Conservation (phyloP, 2,888 invertebrate species). For the Tortrix viridana region DNA sequence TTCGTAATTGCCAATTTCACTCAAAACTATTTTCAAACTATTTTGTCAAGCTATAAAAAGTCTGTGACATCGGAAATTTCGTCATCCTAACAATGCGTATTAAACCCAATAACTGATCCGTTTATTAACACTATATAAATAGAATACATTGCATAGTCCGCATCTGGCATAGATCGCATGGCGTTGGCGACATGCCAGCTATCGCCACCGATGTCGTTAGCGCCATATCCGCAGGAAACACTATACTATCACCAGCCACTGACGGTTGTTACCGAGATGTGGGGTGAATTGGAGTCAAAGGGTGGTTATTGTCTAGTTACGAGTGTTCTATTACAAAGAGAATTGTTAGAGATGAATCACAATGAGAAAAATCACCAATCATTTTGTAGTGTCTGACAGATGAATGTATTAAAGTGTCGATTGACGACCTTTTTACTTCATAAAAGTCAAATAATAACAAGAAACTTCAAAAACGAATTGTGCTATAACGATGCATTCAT, state of each 20-base stretch:
- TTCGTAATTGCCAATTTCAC: no score
- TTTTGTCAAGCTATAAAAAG: no score
- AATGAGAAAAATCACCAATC: no score
- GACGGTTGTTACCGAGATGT: constrained; percentile 1
- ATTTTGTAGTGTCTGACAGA: no score
- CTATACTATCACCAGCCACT: constrained; percentile 26
- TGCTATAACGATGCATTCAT: no score
- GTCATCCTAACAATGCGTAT: background rate
- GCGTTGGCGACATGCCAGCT: constrained; percentile 20
- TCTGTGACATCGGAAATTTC: no score
- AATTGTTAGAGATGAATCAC: no score
- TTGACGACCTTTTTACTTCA: no score
- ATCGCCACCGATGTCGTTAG: constrained; percentile 34
- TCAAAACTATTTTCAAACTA: no score
- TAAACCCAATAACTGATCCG: background rate
- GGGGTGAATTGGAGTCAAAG: constrained; percentile 17
- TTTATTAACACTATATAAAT: constrained; percentile 4
- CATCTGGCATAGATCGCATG: constrained; percentile 32
- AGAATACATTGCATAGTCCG: constrained; percentile 6
- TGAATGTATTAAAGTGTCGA: no score
- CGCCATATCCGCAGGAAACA: constrained; percentile 35
- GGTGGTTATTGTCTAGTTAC: constrained; percentile 11
- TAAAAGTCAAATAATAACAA: no score
- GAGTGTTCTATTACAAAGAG: background rate
- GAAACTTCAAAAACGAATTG: no score